Evolutionary conservation across 2,113 vertebrate species (phyloP), one percentile per base, ranked within the genome.

Genomic region (Eolophus roseicapilla): DNA sequence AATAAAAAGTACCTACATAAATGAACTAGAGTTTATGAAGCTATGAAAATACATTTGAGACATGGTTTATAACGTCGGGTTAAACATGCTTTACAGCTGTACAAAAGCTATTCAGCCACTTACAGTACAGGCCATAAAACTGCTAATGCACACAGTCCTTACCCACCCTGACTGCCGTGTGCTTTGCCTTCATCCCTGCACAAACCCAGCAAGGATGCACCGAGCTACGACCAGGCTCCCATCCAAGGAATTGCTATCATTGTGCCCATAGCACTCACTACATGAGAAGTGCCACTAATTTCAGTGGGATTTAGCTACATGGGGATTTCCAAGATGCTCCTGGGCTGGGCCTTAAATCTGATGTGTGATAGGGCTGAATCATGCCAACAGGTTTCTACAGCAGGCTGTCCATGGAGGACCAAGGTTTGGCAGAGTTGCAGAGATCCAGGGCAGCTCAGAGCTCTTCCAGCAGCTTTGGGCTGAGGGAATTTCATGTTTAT

Each of bases 81-180:
- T 97, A 96, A 97, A 96, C 96, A 60, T 80, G 82, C 92, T 97
- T 98, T 97, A 98, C 95, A 95, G 97, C 96, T 97, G 97, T 71
- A 94, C 92, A 96, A 98, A 96, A 97, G 95, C 82, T 64, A 64
- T 77, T 88, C 94, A 97, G 95, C 84, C 97, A 94, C 95, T 97
- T 93, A 44, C 63, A 85, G 82, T 29, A 64, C 87, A 73, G 88
- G 90, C 53, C 49, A 82, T 97, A 98, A 98, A 98, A 91, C 94
- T 75, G 88, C 74, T 86, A 84, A 60, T 3, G 90, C 92, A 80
- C 83, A 37, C 13, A 47, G 89, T 33, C 83, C 88, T 94, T 28
- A 88, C 94, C 88, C 93, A 49, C 55, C 88, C 63, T 0, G 31
- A 31, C 74, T 14, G 69, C 71, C 2, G 31, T 0, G 31, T 1